A percentile compares a stretch with the other conserved stretches of the same genome.
Conservation (phyloP, 2,888 invertebrate genomes). For the Cosmia pyralina region DNA sequence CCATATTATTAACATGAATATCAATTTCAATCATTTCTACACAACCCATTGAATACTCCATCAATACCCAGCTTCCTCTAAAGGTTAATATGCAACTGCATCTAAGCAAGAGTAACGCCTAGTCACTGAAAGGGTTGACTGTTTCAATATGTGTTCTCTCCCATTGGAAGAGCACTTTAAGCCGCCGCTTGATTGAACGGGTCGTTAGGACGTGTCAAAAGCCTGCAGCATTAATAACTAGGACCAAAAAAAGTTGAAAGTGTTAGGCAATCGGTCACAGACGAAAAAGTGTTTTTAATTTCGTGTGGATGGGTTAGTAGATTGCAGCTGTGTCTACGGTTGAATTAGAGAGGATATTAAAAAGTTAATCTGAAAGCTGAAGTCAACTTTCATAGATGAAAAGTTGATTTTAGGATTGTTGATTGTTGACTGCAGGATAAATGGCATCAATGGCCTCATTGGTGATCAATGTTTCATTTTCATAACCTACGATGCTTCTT, state of each 20-base stretch:
- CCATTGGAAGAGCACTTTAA: constrained; percentile 60
- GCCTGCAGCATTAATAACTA: constrained; percentile 58
- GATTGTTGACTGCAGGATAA: background rate
- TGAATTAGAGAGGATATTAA: background rate
- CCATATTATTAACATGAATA: background rate
- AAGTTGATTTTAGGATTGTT: background rate
- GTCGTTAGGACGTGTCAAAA: constrained; percentile 64
- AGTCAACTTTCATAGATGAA: background rate
- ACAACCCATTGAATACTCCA: background rate
- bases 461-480: no score
- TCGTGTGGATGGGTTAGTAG: constrained; percentile 16
- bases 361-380: background rate
- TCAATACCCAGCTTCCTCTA: background rate
- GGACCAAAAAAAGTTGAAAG: constrained; percentile 46
- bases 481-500: no score
- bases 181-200: constrained; percentile 63
- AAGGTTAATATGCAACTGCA: constrained; percentile 26
- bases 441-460: no score
- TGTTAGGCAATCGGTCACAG: constrained; percentile 42
- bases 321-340: constrained; percentile 4
- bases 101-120: constrained; percentile 28
- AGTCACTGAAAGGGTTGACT: constrained; percentile 46
- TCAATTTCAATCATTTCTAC: background rate
- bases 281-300: constrained; percentile 50
- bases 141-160: constrained; percentile 59